Evolutionary conservation across 2,797 vertebrate genomes (phyloP).

Genomic region (Protonibea diacanthus): DNA sequence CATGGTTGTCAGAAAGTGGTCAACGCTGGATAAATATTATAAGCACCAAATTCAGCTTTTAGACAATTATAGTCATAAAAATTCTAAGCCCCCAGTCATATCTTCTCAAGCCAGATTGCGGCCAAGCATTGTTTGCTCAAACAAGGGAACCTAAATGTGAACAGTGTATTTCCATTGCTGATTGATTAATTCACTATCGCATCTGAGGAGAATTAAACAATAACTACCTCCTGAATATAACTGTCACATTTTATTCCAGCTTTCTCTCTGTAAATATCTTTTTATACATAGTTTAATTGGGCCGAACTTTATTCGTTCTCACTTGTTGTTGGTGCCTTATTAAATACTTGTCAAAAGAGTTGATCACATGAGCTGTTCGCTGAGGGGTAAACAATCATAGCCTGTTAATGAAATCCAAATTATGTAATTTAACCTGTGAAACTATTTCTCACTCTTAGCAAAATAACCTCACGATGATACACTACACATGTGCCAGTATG

Average conservation of each 20-base stretch:
- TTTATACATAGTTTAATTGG: conserved; percentile 49
- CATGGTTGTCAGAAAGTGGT: conserved; percentile 22
- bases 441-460: conserved; percentile 33
- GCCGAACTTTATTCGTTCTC: conserved; percentile 38
- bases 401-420: conserved; percentile 48
- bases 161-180: conserved; percentile 30
- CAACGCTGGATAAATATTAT: conserved; percentile 27
- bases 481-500: conserved; percentile 19
- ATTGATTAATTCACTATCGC: conserved; percentile 44
- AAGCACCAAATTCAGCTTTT: conserved; percentile 32
- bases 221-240: conserved; percentile 56
- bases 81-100: not conserved
- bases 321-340: conserved; percentile 39
- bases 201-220: conserved; percentile 30
- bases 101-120: conserved; percentile 33
- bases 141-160: conserved; percentile 41
- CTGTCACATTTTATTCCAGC: conserved; percentile 39
- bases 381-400: conserved; percentile 55
- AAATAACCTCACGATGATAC: conserved; percentile 25
- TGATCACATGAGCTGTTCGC: conserved; percentile 47
- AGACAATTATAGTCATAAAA: conserved; percentile 36
- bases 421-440: conserved; percentile 38
- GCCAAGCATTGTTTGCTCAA: conserved; percentile 30
- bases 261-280: conserved; percentile 49
- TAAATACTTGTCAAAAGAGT: conserved; percentile 52